Conservation (phyloP, 2,113 vertebrate species). For the Cyanocitta stelleri region DNA sequence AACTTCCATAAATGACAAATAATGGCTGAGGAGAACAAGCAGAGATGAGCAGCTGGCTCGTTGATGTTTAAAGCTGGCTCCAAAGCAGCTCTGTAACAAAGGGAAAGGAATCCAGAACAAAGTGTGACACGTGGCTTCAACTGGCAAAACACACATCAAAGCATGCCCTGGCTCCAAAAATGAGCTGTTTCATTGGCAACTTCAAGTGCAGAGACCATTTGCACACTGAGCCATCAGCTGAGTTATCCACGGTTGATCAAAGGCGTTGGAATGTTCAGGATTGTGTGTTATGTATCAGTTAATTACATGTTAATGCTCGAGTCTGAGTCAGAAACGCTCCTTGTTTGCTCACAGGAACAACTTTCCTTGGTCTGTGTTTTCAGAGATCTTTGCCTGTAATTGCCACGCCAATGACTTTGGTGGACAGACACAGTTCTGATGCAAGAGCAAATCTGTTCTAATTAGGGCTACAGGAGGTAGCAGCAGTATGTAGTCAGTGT, state of each 20-base stretch:
- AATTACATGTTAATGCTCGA: background rate
- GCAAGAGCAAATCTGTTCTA: background rate
- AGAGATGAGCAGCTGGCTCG: background rate
- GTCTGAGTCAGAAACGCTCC: background rate
- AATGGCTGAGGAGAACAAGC: background rate
- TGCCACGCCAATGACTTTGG: background rate
- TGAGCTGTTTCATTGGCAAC: background rate
- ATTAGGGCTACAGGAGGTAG: background rate
- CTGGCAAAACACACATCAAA: slow-evolving; percentile 1
- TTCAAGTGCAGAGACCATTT: background rate
- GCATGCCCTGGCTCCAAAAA: background rate
- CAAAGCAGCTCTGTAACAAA: background rate
- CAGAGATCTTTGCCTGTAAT: background rate
- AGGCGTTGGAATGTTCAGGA: background rate
- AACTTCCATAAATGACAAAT: background rate
- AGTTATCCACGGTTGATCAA: background rate
- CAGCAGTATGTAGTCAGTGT: background rate
- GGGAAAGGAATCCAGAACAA: background rate
- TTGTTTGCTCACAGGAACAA: background rate
- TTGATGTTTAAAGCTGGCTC: background rate
- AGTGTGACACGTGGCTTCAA: background rate
- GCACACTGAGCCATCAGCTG: background rate
- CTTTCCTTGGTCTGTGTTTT: background rate
- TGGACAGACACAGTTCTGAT: background rate
- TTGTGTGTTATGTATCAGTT: background rate